Evolutionary conservation across 2,797 vertebrate species (phyloP).

Genomic region (Labeo calbasu): DNA sequence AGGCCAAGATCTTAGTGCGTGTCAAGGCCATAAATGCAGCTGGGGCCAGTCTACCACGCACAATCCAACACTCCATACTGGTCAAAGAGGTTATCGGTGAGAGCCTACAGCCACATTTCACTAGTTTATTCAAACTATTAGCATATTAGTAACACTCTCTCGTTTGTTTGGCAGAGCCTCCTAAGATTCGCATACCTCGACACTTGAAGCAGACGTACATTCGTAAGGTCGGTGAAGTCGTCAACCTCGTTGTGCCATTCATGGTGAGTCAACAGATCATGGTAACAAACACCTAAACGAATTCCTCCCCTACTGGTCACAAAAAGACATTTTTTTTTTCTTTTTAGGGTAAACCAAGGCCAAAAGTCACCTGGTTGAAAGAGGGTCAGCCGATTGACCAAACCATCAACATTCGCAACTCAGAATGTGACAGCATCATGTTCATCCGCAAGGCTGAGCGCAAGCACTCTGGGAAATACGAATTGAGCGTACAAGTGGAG

Average conservation of each 20-base stretch:
- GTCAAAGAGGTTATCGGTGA: slow-evolving; percentile 96
- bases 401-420: slow-evolving; percentile 93
- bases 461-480: slow-evolving; percentile 93
- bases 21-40: slow-evolving; percentile 94
- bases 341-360: slow-evolving; percentile 92
- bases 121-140: background rate
- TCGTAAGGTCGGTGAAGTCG: slow-evolving; percentile 91
- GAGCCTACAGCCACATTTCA: slow-evolving; percentile 53
- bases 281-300: background rate
- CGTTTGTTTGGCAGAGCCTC: slow-evolving; percentile 80
- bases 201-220: slow-evolving; percentile 96
- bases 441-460: slow-evolving; percentile 96
- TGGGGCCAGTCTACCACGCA: slow-evolving; percentile 85
- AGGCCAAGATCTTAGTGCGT: slow-evolving; percentile 87
- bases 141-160: background rate
- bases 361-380: slow-evolving; percentile 92
- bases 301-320: background rate
- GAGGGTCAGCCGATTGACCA: slow-evolving; percentile 86
- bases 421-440: slow-evolving; percentile 94
- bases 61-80: slow-evolving; percentile 88
- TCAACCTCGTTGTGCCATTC: slow-evolving; percentile 97
- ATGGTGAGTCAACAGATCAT: slow-evolving; percentile 78
- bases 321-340: background rate
- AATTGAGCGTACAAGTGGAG: slow-evolving; percentile 93
- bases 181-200: slow-evolving; percentile 96